phyloP scores from a whole-genome alignment of 2,797 vertebrate species.

The Micrastur ruficollis region DNA sequence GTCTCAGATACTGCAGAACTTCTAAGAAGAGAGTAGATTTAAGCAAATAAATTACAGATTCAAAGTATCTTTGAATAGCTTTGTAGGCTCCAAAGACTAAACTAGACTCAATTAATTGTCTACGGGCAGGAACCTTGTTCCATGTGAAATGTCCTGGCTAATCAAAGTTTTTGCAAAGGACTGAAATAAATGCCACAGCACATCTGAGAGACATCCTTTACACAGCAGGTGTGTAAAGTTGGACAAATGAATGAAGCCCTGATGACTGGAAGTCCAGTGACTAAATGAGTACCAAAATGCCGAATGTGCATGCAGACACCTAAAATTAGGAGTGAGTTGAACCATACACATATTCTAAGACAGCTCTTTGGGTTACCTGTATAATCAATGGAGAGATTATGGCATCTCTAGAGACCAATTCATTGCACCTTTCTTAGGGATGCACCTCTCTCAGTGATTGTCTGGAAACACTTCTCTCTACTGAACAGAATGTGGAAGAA shows the following conservation, averaged over 20 bases:
- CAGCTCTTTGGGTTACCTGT: neutral
- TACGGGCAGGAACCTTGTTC: neutral
- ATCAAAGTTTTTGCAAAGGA: neutral
- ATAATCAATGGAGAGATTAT: neutral
- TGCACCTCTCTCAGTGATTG: fast-evolving
- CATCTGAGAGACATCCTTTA: neutral
- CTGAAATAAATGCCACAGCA: neutral
- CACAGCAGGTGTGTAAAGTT: neutral
- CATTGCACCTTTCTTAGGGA: neutral
- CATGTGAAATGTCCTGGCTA: neutral
- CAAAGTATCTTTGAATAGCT: neutral
- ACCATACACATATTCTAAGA: neutral
- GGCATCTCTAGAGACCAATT: neutral
- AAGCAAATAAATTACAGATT: neutral
- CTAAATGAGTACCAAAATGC: neutral
- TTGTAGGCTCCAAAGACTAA: neutral
- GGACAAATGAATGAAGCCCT: neutral
- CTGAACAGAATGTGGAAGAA: neutral
- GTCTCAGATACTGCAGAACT: neutral
- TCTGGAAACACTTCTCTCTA: neutral
- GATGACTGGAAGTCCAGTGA: neutral
- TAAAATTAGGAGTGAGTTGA: neutral
- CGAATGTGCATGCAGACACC: neutral
- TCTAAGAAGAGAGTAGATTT: neutral
- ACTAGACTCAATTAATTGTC: neutral